phyloP scores from a whole-genome alignment of 2,888 invertebrate genomes.

The Ochropleura leucogaster region DNA sequence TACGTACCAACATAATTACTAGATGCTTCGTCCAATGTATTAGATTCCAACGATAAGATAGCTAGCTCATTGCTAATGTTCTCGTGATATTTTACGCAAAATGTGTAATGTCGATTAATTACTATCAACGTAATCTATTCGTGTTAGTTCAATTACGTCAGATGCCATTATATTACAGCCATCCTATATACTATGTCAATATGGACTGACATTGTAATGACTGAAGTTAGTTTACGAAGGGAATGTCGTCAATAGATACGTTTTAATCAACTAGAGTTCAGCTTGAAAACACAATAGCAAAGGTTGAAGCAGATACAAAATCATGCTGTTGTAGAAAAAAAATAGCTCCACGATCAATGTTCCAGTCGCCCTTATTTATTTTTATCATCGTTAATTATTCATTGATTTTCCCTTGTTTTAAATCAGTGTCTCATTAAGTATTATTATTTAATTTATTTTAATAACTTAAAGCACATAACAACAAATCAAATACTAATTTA shows the following conservation, averaged over 20 bases:
- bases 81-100: constrained; percentile 69
- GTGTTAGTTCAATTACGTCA: constrained; percentile 69
- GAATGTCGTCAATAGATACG: constrained; percentile 59
- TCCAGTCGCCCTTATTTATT: constrained; percentile 70
- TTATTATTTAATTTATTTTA: constrained; percentile 70
- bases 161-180: constrained; percentile 53
- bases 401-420: constrained; percentile 74
- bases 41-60: constrained; percentile 77
- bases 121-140: constrained; percentile 60
- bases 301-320: constrained; percentile 54
- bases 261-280: constrained; percentile 64
- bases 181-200: constrained; percentile 48
- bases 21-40: constrained; percentile 74
- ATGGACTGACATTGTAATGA: constrained; percentile 45
- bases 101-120: constrained; percentile 68
- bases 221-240: constrained; percentile 34
- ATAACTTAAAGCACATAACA: constrained; percentile 74
- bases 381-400: constrained; percentile 75
- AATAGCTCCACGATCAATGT: constrained; percentile 85
- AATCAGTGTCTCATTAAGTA: constrained; percentile 81
- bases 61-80: constrained; percentile 60
- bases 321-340: constrained; percentile 89
- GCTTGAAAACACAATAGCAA: constrained; percentile 62
- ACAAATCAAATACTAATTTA: constrained; percentile 75
- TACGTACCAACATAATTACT: constrained; percentile 58